Evolutionary conservation across 2,113 vertebrate species (phyloP), one percentile per base, ranked within the genome.

Genomic region (Pogonocichla stellata): DNA sequence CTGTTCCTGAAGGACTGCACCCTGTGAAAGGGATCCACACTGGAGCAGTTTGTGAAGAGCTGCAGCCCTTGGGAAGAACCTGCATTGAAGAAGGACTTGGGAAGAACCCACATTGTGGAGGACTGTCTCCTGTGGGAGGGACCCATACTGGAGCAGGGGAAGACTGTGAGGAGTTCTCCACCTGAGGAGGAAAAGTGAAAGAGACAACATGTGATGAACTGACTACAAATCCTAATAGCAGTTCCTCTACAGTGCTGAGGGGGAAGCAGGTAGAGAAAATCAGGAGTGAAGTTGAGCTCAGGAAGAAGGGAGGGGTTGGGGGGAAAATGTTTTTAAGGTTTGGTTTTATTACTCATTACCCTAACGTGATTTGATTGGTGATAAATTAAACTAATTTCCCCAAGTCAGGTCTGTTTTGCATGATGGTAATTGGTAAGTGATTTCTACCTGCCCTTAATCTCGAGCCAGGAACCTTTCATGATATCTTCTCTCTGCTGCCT

Each of bases 381-480:
- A 45, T 47, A 60, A 70, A 62, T 62, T 47, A 47, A 54, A 69
- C 61, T 82, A 18, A 54, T 82, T 89, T 61, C 8, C 61, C 38
- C 62, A 54, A 31, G 38, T 40, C 9, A 43, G 10, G n/a, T 75
- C n/a, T 60, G 29, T 53, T 74, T 82, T 67, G 24, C 14, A 15
- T 47, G n/a, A 53, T 45, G 38, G 69, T 28, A 45, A 40, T 18
- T 60, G n/a, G 16, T 74, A 9, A 74, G 45, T 40, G 61, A 82
- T 31, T n/a, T 82, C 24, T 22, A 31, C 70, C 70, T 47, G 54
- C 42, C 54, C 62, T 67, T 61, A 47, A 31, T 61, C 47, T 54
- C 0, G 0, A 54, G 9, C 24, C 47, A 54, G 19, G 20, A 82
- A 14, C 29, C 3, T 67, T 61, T 47, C 10, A 53, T 40, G 42